Evolutionary conservation across 2,797 vertebrate species (phyloP), one percentile per base, ranked within the genome.

Genomic region (Enteromius viviparus): DNA sequence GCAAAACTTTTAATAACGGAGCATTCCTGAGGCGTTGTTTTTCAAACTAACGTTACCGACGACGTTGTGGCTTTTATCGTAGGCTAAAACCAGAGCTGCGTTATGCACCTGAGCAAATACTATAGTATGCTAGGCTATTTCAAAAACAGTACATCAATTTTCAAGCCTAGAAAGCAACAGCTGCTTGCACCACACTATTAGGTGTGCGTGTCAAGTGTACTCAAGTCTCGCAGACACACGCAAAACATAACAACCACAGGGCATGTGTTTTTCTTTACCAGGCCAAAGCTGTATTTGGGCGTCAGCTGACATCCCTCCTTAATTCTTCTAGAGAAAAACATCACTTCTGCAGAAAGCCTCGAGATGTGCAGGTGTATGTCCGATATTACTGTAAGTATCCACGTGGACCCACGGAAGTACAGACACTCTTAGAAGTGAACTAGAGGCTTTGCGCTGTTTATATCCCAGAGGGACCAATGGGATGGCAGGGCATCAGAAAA

Each of bases 271-370:
- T 42, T 11, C 23, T 47, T 83, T 77, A 83, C 81, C 81, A 83
- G 65, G 37, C 74, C 81, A 47, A 83, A 83, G 74, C 81, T 91
- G 88, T 95, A 95, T 91, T 95, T 95, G 49, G 93, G 92, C 81
- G 91, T 94, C 89, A 93, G 91, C 47, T 85, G 92, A 78, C 90
- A 90, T 85, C 89, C 93, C 81, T 93, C 92, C 89, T 95, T 95
- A 87, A 87, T 88, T 88, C 92, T 93, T 86, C 92, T 92, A 89
- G 93, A 93, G 90, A 95, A 96, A 77, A 83, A 83, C 81, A 83
- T 83, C 10, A 76, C 47, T 77, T 69, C 37, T 53, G 71, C 65
- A 66, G 69, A 42, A 21, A 53, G 51, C n/a, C 45, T 23, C 42
- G 11, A n/a, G 65, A 65, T 47, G 26, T 55, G 42, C 29, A 68